phyloP scores from a whole-genome alignment of 2,113 vertebrate genomes.

The Strix aluco region DNA sequence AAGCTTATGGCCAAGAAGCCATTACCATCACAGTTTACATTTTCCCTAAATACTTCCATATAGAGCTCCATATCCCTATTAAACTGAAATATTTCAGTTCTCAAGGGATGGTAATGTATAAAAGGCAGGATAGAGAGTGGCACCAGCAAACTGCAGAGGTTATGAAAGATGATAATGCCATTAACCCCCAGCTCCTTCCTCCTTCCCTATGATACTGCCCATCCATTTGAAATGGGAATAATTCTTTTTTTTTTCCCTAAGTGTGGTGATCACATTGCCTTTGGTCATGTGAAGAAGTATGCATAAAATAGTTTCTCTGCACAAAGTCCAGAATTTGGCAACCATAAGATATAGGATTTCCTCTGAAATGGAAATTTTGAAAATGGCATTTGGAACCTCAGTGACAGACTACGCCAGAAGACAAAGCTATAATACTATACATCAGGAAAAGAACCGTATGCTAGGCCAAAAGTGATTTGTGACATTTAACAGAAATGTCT shows the following conservation, averaged over 20 bases:
- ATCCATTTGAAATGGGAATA: neutral
- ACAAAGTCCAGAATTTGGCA: neutral
- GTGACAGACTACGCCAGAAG: neutral
- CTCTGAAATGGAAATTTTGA: neutral
- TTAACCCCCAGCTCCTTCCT: neutral
- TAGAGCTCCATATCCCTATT: neutral
- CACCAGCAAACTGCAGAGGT: neutral
- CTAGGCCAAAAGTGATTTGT: neutral
- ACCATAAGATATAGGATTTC: neutral
- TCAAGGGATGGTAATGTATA: neutral
- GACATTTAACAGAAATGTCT: neutral
- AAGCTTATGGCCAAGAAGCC: neutral
- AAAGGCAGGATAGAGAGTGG: neutral
- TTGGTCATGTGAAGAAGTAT: neutral
- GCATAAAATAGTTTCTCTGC: neutral
- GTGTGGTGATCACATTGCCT: neutral
- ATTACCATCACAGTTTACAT: neutral
- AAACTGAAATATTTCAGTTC: neutral
- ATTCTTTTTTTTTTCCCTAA: neutral
- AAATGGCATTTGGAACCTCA: neutral
- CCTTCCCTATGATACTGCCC: neutral
- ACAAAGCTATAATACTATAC: neutral
- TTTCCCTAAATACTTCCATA: neutral
- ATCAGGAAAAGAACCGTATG: neutral
- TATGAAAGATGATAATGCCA: fast-evolving